Percentiles rank a stretch among this genome's conserved stretches.
phyloP scores from a whole-genome alignment of 2,797 vertebrate genomes.

The Coccyzus lansbergi region DNA sequence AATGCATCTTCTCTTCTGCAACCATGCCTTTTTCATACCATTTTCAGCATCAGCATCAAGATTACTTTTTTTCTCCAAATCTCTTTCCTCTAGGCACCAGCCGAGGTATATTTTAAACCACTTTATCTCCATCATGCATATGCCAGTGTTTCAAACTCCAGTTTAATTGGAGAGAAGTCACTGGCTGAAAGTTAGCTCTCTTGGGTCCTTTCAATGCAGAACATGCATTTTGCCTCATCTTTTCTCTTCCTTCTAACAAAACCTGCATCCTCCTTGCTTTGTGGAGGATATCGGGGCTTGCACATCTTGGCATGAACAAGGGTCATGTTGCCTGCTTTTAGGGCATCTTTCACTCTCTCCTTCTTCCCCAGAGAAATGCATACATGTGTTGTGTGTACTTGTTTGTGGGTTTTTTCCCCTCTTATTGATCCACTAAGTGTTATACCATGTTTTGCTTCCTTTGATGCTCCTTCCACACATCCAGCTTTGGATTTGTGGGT shows the following conservation, averaged over 20 bases:
- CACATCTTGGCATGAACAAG: neutral
- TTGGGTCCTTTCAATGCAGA: neutral
- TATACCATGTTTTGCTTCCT: neutral
- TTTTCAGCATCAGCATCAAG: neutral
- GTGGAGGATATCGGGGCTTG: neutral
- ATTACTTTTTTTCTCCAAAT: neutral
- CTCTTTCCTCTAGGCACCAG: neutral
- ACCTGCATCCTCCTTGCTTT: neutral
- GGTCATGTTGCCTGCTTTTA: neutral
- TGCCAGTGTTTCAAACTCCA: neutral
- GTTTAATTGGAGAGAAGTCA: neutral
- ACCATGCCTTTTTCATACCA: neutral
- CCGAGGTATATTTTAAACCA: neutral
- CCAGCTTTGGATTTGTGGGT: neutral
- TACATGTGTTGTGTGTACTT: neutral
- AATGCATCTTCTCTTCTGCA: neutral
- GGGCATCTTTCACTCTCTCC: neutral
- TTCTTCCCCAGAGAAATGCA: neutral
- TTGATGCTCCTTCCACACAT: fast-evolving
- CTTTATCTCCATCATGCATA: neutral
- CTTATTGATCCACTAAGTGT: neutral
- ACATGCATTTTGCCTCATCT: neutral
- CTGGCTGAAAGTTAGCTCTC: neutral
- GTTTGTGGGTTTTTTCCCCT: fast-evolving
- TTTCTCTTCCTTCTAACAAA: neutral